phyloP scores from a whole-genome alignment of 2,888 invertebrate genomes.

The Megaustenia siamemsis region DNA sequence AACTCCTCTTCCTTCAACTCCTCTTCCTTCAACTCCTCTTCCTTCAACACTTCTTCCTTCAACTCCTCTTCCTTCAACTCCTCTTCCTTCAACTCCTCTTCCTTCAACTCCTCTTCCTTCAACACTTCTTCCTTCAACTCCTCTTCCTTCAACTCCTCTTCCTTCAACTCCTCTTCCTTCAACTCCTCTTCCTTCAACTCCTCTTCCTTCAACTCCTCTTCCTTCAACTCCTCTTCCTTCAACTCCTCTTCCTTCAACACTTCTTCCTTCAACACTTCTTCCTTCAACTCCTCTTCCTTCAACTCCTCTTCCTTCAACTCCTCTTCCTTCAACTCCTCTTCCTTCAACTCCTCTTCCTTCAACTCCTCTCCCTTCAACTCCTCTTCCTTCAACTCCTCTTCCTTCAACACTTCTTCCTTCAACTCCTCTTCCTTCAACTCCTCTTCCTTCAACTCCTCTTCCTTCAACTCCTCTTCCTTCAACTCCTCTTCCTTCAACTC shows the following conservation, averaged over 20 bases:
- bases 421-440: not conserved
- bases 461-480: not conserved
- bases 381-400: not conserved
- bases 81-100: not conserved
- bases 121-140: too few species aligned
- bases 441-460: not conserved
- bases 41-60: not conserved
- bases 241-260: not conserved
- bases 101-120: not conserved
- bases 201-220: slow-evolving; percentile 16
- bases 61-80: not conserved
- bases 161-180: too few species aligned
- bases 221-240: slow-evolving; percentile 29
- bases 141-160: too few species aligned
- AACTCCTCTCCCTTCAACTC: not conserved
- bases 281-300: not conserved
- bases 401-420: not conserved
- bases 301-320: not conserved
- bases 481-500: not conserved
- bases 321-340: not conserved
- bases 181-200: too few species aligned
- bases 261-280: slow-evolving; percentile 18
- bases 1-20: not conserved
- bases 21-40: not conserved
- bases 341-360: not conserved